phyloP scores from a whole-genome alignment of 2,113 vertebrate species.

The Noturus placidus region DNA sequence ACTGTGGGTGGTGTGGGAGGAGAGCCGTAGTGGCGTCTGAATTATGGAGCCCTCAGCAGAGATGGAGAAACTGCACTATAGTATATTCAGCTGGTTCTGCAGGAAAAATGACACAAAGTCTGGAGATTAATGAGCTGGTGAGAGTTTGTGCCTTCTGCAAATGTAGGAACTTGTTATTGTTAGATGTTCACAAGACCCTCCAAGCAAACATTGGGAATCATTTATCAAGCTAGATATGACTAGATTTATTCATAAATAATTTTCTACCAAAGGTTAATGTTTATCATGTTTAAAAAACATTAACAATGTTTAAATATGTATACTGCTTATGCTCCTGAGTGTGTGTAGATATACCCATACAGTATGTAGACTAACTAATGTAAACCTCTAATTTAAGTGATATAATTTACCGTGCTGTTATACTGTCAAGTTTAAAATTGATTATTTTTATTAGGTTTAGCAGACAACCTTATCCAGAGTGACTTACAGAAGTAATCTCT shows the following conservation, averaged over 20 bases:
- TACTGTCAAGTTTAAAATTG: background rate
- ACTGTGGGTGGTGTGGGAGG: slow-evolving; percentile 36
- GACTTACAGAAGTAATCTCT: background rate
- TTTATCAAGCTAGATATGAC: background rate
- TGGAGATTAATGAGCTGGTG: background rate
- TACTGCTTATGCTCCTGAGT: background rate
- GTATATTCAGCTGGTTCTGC: slow-evolving; percentile 23
- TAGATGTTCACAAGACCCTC: background rate
- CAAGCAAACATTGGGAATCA: background rate
- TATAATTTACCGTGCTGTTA: background rate
- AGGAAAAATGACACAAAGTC: background rate
- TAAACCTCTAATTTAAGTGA: background rate
- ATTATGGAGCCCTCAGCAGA: slow-evolving; percentile 32
- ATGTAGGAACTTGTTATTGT: background rate
- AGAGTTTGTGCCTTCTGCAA: background rate
- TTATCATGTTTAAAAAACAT: background rate
- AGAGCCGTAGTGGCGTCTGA: slow-evolving; percentile 43
- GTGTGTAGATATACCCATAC: background rate
- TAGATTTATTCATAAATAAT: background rate
- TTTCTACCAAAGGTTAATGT: background rate
- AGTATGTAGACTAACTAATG: background rate
- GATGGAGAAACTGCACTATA: slow-evolving; percentile 22
- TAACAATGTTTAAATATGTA: too few relatives aligned
- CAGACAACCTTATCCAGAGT: background rate
- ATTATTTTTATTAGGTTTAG: background rate